Evolutionary conservation across 2,888 invertebrate species (phyloP), one percentile per base, ranked within the genome.

Genomic region (Aromia moschata): DNA sequence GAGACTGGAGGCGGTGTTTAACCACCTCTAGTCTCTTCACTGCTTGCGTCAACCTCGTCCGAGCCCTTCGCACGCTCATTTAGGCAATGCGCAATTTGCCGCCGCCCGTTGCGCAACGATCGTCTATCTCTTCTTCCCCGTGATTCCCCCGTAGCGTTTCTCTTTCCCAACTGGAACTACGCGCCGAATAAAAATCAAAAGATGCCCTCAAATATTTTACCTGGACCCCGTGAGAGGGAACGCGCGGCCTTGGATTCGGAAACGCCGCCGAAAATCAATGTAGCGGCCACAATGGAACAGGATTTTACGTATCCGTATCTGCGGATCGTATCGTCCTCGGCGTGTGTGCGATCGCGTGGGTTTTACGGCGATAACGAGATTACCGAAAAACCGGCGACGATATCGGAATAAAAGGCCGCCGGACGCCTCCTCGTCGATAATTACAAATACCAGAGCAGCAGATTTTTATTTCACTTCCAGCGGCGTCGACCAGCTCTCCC

Each of bases 161-260:
- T 68, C 53, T 44, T 36, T 68, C 65, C 70, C 68, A 67, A 68
- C 70, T 62, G 64, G 64, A 53, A 36, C 53, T 53, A 53, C 53
- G 70, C 65, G 70, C 65, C 59, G 69, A 69, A 72, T 69, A 70
- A 65, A n/a, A 69, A 68, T 65, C 70, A 70, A 70, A 70, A 69
- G 70, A 70, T 70, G 70, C 70, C 68, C 69, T 64, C 58, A 70
- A 67, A 70, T 71, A 71, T 71, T 73, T 71, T 73, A 73, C 72
- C 72, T 73, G 72, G 65, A 69, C 66, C 62, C 66, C 65, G 64
- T 65, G 64, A 63, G 61, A 67, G 67, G n/a, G n/a, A n/a, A n/a
- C n/a, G n/a, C 64, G 60, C 63, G 72, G 60, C 72, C 72, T 70
- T 70, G 70, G 58, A 62, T 62, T 65, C 56, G 52, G 49, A 40